Evolutionary conservation across 2,888 invertebrate genomes (phyloP).

Genomic region (Sphaeridia pumilis): DNA sequence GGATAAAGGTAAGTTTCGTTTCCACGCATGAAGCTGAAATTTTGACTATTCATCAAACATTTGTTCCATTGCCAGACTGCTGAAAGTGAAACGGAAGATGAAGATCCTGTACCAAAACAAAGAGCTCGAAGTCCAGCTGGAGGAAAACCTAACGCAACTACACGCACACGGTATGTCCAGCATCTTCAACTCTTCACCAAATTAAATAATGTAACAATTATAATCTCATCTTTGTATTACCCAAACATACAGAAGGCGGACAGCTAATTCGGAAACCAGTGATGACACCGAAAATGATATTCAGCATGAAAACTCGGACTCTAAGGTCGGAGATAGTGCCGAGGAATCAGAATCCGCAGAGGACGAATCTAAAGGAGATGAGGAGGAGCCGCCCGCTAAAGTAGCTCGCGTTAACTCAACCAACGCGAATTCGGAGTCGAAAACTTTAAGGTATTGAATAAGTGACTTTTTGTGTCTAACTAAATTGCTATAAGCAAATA

Average conservation of each 20-base stretch:
- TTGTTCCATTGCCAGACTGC: slow-evolving; percentile 6
- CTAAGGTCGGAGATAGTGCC: neutral
- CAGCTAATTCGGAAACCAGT: neutral
- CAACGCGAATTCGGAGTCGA: neutral
- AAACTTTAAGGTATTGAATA: neutral
- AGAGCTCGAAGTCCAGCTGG: neutral
- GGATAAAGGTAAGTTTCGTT: slow-evolving; percentile 45
- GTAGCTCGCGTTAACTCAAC: neutral
- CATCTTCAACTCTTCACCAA: too few relatives aligned
- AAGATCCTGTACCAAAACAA: neutral
- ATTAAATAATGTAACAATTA: too few relatives aligned
- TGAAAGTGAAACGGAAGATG: slow-evolving; percentile 17
- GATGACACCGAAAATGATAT: neutral
- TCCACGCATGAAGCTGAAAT: neutral
- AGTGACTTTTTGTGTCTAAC: neutral
- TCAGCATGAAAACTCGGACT: neutral
- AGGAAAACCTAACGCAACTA: too few relatives aligned
- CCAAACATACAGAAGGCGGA: neutral
- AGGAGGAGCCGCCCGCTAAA: neutral
- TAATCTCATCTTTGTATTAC: too few relatives aligned
- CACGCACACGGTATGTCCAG: too few relatives aligned
- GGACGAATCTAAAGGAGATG: neutral
- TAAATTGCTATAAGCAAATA: too few relatives aligned
- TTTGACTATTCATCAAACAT: neutral
- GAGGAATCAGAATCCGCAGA: neutral